Base-by-base conservation (phyloP, 2,113 vertebrate genomes). In the Narcine bancroftii region DNA sequence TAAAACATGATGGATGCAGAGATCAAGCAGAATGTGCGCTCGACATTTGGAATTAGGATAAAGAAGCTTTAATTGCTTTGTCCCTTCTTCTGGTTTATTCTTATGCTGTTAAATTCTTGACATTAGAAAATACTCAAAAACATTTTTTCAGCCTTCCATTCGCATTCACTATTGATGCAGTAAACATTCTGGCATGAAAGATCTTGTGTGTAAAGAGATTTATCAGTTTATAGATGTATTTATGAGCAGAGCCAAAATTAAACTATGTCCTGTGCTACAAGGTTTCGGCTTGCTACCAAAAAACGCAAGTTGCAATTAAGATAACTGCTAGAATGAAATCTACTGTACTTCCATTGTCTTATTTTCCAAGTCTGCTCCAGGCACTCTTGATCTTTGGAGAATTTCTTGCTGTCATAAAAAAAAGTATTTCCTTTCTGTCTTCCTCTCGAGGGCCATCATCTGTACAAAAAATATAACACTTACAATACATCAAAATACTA, bases 261-360 rank as follows among this genome's bases (percentile, higher is more conserved):
- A 63, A n/a, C 53, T 24, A 36, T 56, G 17, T 36, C 9, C 53
- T n/a, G 1, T 63, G 33, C 81, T 87, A 63, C 33, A 60, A 87
- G 53, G n/a, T 87, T 87, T 60, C 56, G 81, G 81, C 81, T 87
- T 63, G 33, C 17, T 19, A n/a, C 53, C 53, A 87, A 24, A n/a
- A 63, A 79, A 47, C 47, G 21, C 47, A 79, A 47, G 47, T 83
- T n/a, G 53, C 36, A 87, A 87, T 87, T 60, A 87, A 87, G 81
- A 63, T 87, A 87, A 87, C 50, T 87, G 81, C 81, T 87, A 63
- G 29, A 85, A 15, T 85, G 53, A n/a, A 87, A 87, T 36, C 53
- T 87, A 87, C 33, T 87, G 53, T 56, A 60, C 81, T 87, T n/a
- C 53, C 19, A 60, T 87, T 87, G 81, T 87, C 81, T 87, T 87